Evolutionary conservation across 2,888 invertebrate species (phyloP), one percentile per base, ranked within the genome.

Genomic region (Rhodophaea formosa): DNA sequence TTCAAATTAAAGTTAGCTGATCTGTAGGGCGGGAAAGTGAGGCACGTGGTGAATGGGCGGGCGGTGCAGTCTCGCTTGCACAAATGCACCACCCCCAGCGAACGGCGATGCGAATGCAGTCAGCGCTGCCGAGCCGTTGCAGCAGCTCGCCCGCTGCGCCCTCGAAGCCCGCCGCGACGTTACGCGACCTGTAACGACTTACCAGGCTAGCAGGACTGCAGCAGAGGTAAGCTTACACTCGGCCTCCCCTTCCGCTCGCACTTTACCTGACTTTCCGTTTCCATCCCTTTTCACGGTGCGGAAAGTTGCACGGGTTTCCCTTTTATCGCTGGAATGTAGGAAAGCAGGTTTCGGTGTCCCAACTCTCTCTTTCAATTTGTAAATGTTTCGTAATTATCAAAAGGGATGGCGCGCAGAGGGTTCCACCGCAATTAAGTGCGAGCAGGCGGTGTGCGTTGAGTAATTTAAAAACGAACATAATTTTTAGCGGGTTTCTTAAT

Each of bases 351-450:
- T 90, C 75, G 74, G 85, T 84, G 85, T 79, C 79, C 80, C 75
- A 77, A 89, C 90, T 91, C 89, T 91, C 90, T 85, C 89, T 89
- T 90, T 91, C 91, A 79, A 79, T 80, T 74, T 85, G 86, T 88
- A 87, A 88, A 76, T 70, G 77, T 70, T 76, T 74, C 67, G 66
- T 77, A 70, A 79, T 84, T 79, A 77, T 74, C 75, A 73, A 75
- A 72, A 67, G 65, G 62, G 32, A 14, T 64, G 70, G 68, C 62
- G 68, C 64, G 62, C 47, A 23, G 47, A 23, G 29, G 47, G 5
- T 30, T 5, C 30, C 62, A 60, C 59, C 55, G 61, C 62, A 64
- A 63, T 55, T 60, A 63, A 42, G 16, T 39, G 2, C 39, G n/a
- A 12, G n/a, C 39, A 39, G 12, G 1, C 39, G 12, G 39, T 39